Evolutionary conservation across 2,113 vertebrate species (phyloP).

Genomic region (Corythoichthys intestinalis): DNA sequence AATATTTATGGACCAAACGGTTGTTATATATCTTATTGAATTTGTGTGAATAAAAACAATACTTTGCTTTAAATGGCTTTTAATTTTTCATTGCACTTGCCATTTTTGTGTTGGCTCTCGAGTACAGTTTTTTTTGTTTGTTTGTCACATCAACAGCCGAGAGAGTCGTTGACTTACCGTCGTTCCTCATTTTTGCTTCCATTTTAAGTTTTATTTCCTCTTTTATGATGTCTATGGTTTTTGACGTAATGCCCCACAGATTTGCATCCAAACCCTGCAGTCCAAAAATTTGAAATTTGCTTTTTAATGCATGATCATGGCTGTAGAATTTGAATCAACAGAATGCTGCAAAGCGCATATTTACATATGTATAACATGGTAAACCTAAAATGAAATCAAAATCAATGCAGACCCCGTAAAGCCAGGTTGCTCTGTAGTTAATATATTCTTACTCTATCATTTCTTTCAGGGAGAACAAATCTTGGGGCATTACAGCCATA

Average conservation of each 20-base stretch:
- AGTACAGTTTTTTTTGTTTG: constrained; percentile 56
- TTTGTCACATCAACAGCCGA: constrained; percentile 65
- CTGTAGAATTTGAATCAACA: constrained; percentile 78
- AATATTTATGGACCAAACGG: constrained; percentile 99
- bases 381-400: constrained; percentile 74
- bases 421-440: constrained; percentile 99
- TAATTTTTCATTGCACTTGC: constrained; percentile 89
- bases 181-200: constrained; percentile 65
- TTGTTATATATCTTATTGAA: constrained; percentile 99
- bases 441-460: constrained; percentile 99
- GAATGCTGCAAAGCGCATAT: constrained; percentile 77
- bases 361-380: constrained; percentile 65
- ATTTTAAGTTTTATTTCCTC: constrained; percentile 73
- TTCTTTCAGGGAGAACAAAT: constrained; percentile 99
- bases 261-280: constrained; percentile 83
- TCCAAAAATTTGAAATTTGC: constrained; percentile 73
- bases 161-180: constrained; percentile 54
- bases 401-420: constrained; percentile 92
- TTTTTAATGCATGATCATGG: constrained; percentile 94
- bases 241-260: constrained; percentile 94
- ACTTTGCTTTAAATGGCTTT: constrained; percentile 96
- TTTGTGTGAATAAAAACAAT: constrained; percentile 99
- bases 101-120: constrained; percentile 66
- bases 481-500: constrained; percentile 99
- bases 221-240: constrained; percentile 76